Evolutionary conservation across 2,797 vertebrate species (phyloP), one percentile per base, ranked within the genome.

Genomic region (Argentina silus): DNA sequence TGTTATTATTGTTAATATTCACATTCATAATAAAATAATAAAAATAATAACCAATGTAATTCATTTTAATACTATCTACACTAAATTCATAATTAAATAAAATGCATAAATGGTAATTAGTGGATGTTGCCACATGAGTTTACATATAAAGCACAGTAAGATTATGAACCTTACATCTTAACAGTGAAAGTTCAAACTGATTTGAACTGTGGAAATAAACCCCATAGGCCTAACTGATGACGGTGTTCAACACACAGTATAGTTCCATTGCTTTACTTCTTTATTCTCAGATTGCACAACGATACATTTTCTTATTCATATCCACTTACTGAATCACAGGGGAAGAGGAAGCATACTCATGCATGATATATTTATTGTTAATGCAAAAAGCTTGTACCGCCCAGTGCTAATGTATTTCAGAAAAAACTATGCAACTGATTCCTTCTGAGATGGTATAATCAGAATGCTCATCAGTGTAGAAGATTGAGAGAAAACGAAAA

Each of bases 361-460:
- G 88, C 90, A 90, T 92, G 86, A 91, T 86, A 69, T 84, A 91
- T 90, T 88, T 87, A 90, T 87, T 87, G 90, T 91, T 92, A 92
- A 93, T 92, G 91, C 87, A 90, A 90, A 91, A 93, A 85, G 76
- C 90, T 89, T 91, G 90, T 92, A 89, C 76, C 81, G 86, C 90
- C 89, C 90, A 84, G 85, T 85, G 81, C 83, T 11, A 78, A 83
- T 83, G 88, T 85, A 88, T 84, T 36, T 83, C 80, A 66, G 86
- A 89, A 23, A 88, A 79, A 90, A 90, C 83, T 85, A 91, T 87
- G 89, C 88, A 88, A 90, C 88, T 81, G 83, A 89, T 86, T 92
- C 88, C 83, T 86, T 87, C 83, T 88, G 82, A 90, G 89, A 88
- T 74, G 42, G 87, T 90, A 90, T 83, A 87, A 89, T 88, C 78